Base-by-base conservation (phyloP, 2,113 vertebrate genomes). In the Prinia subflava region DNA sequence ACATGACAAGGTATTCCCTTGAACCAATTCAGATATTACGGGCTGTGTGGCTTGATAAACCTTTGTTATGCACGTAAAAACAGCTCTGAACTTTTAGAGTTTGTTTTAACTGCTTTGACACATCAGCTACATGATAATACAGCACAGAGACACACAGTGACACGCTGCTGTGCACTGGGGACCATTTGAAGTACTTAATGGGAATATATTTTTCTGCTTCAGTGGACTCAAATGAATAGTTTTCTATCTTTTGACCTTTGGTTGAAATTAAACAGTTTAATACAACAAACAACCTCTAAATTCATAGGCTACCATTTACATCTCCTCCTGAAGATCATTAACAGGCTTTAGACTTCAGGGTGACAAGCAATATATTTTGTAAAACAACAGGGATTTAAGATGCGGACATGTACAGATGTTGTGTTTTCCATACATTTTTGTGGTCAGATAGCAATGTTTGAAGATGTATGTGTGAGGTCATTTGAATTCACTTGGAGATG, bases 1-100 rank as follows among this genome's bases (percentile, higher is more conserved):
- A 97, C 97, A 97, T 96, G 98, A 98, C 98, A 98, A 98, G 97
- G 95, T 98, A 97, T 97, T 98, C 97, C 96, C 98, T 97, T 98
- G 96, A 98, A 97, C 95, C 94, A 94, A 89, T 56, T 95, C 97
- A 89, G 94, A 96, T 92, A 97, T 95, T 84, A 91, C 87, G 62
- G 70, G 46, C 96, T 98, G 97, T 98, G 97, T 98, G 55, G 57
- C 37, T 97, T 96, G 97, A 98, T 98, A 98, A 96, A 93, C 95
- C 96, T 97, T 98, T 97, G 95, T 98, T 98, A 98, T 15, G 6
- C 90, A 94, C 97, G 97, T 96, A 98, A 97, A 97, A 98, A 98
- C 96, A 98, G 87, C 92, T 98, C 97, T 47, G 75, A 95, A 95
- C 97, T 93, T 97, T 97, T 97, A 96, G 96, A 71, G 94, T 96